Evolutionary conservation across 1,140 invertebrate genomes (phyloP).

Genomic region (Linepithema humile): DNA sequence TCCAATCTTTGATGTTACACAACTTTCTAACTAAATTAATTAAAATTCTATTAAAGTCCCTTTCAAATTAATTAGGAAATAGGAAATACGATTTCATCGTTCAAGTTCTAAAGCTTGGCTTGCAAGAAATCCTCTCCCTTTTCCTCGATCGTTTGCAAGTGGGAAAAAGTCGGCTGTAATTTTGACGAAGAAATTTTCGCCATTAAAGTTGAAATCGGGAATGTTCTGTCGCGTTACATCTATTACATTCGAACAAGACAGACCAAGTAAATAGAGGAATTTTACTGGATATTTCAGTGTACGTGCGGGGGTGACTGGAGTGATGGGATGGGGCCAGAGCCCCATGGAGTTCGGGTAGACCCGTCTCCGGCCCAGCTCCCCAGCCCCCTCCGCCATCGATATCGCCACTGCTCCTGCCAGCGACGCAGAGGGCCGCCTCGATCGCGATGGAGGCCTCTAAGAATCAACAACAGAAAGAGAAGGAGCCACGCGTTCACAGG

Average conservation of each 20-base stretch:
- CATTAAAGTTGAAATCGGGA: too few species aligned
- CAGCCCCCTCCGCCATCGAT: slow-evolving; percentile 84
- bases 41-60: too few species aligned
- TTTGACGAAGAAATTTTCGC: too few species aligned
- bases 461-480: slow-evolving; percentile 82
- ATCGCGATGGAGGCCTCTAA: slow-evolving; percentile 84
- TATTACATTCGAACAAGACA: background rate
- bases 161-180: too few species aligned
- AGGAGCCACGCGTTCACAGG: slow-evolving; percentile 82
- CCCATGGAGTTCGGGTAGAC: slow-evolving; percentile 85
- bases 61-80: too few species aligned
- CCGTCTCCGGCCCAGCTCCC: slow-evolving; percentile 84
- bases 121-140: too few species aligned
- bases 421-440: slow-evolving; percentile 82
- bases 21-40: too few species aligned
- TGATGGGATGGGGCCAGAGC: slow-evolving; percentile 85
- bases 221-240: too few species aligned
- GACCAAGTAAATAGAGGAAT: background rate
- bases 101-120: too few species aligned
- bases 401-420: slow-evolving; percentile 82
- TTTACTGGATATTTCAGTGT: slow-evolving; percentile 73
- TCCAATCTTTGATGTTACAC: too few species aligned
- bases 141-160: too few species aligned
- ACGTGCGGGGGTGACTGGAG: slow-evolving; percentile 84
- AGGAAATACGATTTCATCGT: too few species aligned